Conservation (phyloP, 2,888 invertebrate genomes). For the Thalpophila matura region DNA sequence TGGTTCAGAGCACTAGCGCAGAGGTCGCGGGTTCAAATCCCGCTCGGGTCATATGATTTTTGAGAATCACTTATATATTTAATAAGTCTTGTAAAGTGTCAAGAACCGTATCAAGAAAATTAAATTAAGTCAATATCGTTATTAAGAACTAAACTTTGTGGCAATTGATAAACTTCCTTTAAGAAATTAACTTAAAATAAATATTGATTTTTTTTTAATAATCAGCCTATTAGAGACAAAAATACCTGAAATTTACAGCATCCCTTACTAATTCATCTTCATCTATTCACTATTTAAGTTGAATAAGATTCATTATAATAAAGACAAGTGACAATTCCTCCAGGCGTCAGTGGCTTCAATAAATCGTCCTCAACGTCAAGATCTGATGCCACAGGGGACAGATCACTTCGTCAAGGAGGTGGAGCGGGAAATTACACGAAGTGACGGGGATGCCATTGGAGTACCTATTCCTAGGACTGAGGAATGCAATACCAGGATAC, state of each 20-base stretch:
- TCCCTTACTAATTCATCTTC: neutral
- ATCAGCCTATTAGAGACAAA: neutral
- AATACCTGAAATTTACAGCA: neutral
- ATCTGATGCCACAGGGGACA: slow-evolving; percentile 33
- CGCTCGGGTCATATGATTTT: too few relatives aligned
- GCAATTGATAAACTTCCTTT: too few relatives aligned
- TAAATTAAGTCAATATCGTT: too few relatives aligned
- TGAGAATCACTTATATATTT: too few relatives aligned
- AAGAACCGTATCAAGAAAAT: too few relatives aligned
- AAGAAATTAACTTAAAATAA: too few relatives aligned
- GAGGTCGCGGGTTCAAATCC: too few relatives aligned
- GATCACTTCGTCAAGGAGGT: slow-evolving; percentile 30
- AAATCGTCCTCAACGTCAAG: slow-evolving; percentile 16
- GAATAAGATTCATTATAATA: neutral
- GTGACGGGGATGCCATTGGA: neutral
- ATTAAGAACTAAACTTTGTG: neutral
- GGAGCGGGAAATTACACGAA: slow-evolving; percentile 48
- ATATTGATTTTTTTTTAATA: too few relatives aligned
- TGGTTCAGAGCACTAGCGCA: too few relatives aligned
- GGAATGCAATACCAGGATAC: neutral
- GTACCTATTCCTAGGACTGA: neutral
- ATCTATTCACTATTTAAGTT: neutral
- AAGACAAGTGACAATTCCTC: neutral
- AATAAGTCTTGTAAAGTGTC: too few relatives aligned
- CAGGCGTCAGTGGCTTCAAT: slow-evolving; percentile 27